Percentiles rank a stretch among this genome's conserved stretches.
Evolutionary conservation across 1,140 invertebrate genomes (phyloP).

Genomic region (Drosophila pseudoobscura): DNA sequence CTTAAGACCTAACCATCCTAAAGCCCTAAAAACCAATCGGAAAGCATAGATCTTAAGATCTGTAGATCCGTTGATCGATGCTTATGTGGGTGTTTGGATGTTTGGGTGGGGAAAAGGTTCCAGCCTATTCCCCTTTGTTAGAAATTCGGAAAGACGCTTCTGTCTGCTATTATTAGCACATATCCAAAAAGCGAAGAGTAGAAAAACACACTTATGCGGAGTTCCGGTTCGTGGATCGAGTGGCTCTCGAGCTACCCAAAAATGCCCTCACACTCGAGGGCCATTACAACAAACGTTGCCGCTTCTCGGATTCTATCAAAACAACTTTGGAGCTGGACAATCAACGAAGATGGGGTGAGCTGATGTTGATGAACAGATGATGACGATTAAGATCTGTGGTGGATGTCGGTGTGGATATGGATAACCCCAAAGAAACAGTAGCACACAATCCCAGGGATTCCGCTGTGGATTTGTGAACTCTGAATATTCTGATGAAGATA

Average conservation of each 20-base stretch:
- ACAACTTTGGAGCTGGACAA: slow-evolving; percentile 24
- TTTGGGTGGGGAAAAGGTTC: too few species aligned
- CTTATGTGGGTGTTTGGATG: too few species aligned
- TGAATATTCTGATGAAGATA: slow-evolving; percentile 12
- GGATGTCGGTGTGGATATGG: not conserved
- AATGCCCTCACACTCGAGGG: slow-evolving; percentile 70
- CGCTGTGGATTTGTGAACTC: not conserved
- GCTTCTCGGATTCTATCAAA: slow-evolving; percentile 13
- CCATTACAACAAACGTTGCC: slow-evolving; percentile 52
- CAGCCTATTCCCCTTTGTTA: not conserved
- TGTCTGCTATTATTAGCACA: slow-evolving; percentile 51
- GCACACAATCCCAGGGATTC: slow-evolving; percentile 14
- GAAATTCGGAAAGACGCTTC: slow-evolving; percentile 20
- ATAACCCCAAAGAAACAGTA: slow-evolving; percentile 26
- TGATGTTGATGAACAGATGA: slow-evolving; percentile 15
- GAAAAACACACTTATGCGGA: slow-evolving; percentile 39
- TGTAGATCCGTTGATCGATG: too few species aligned
- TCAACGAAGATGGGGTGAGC: slow-evolving; percentile 23
- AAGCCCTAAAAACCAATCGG: too few species aligned
- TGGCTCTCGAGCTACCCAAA: slow-evolving; percentile 25
- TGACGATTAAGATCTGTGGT: slow-evolving; percentile 11
- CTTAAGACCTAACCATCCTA: too few species aligned
- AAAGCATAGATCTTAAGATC: too few species aligned
- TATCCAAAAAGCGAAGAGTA: slow-evolving; percentile 11
- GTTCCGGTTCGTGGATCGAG: slow-evolving; percentile 64